Percentiles rank a stretch among this genome's conserved stretches.
Evolutionary conservation across 2,888 invertebrate genomes (phyloP).

Genomic region (Acanthopleura granulata): DNA sequence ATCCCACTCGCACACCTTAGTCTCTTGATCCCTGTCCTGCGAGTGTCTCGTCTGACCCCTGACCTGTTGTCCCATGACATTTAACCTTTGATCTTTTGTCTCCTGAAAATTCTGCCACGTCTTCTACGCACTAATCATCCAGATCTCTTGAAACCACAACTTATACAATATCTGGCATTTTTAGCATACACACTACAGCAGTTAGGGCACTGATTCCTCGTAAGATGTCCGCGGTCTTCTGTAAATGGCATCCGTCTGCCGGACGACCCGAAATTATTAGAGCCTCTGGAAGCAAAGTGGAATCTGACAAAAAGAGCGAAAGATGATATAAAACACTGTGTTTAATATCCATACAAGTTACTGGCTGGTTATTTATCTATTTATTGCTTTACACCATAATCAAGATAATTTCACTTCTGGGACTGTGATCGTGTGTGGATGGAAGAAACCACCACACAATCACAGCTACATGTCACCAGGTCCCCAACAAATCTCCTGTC

Average conservation of each 20-base stretch:
- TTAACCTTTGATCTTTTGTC: too few species aligned
- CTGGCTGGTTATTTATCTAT: background rate
- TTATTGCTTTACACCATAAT: too few species aligned
- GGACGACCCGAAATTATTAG: background rate
- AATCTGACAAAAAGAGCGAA: background rate
- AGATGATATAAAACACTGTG: background rate
- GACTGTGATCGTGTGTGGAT: too few species aligned
- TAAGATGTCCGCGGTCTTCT: background rate
- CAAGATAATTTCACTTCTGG: too few species aligned
- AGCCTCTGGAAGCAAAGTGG: background rate
- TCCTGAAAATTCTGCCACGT: too few species aligned
- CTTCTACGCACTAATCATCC: background rate
- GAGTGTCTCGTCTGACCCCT: background rate
- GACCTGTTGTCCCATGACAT: too few species aligned
- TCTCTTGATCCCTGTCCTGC: slow-evolving; percentile 10
- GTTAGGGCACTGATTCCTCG: background rate
- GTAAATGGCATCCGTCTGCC: background rate
- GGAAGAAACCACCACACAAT: too few species aligned
- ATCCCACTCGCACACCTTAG: background rate
- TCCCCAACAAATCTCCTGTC: too few species aligned
- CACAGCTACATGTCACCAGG: too few species aligned
- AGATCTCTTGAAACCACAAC: slow-evolving; percentile 4
- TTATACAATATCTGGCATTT: slow-evolving; percentile 10
- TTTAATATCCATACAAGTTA: background rate
- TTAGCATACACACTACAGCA: background rate